Base-by-base conservation (phyloP, 2,888 invertebrate species). In the Calameuta filiformis region DNA sequence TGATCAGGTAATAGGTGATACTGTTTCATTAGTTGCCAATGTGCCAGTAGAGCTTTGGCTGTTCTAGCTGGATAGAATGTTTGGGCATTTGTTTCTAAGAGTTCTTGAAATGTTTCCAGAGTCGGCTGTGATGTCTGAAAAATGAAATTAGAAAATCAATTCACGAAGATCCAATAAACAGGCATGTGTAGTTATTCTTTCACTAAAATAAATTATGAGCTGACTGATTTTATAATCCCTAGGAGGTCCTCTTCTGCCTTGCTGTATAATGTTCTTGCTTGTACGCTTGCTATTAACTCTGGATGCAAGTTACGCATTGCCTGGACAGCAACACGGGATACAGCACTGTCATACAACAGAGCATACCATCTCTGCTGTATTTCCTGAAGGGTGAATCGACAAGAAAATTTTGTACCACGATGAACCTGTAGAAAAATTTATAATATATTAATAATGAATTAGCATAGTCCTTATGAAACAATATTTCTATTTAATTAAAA, bases 321-420 rank as follows among this genome's bases (percentile, higher is more conserved):
- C 73, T 97, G 95, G 1, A 98, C 95, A 4, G 98, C 98, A 69
- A 98, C 95, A 82, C 98, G 94, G 4, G 98, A 98, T 75, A 99
- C 95, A 73, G 97, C 95, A n/a, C 97, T 96, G 92, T 99, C 98
- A 91, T 99, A 99, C 34, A 99, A 93, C 77, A 99, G 92, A 0
- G 98, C 97, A 91, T 98, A 98, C 99, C 99, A 99, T 75, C 99
- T 94, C 77, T 98, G 97, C 89, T 98, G 98, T 76, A 99, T 94
- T 90, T 99, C 99, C 87, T 96, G 96, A 35, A 98, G 93, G 0
- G 98, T 97, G 91, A 98, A 99, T 79, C 97, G 96, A 89, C 98
- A 98, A 0, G 99, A 98, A 92, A 99, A 99, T 89, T 98, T 98
- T 1, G 98, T 96, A 9, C 98, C 98, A 81, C 97, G 94, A 90